Conservation (phyloP, 2,888 invertebrate species). For the Oscheius sp. region DNA sequence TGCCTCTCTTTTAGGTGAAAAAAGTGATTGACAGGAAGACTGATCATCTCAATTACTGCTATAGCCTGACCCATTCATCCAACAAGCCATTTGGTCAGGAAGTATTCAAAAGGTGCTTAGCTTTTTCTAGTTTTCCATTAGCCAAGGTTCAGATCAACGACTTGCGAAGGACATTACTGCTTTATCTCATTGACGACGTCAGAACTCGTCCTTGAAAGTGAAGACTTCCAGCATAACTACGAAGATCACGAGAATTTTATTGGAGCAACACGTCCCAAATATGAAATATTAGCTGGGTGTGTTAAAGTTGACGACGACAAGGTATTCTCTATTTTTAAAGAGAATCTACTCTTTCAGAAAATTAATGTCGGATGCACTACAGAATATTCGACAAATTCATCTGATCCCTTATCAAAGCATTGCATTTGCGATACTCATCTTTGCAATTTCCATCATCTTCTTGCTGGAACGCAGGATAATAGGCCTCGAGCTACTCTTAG, state of each 20-base stretch:
- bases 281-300: conserved; percentile 67
- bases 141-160: conserved; percentile 57
- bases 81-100: conserved; percentile 62
- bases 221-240: conserved; percentile 57
- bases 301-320: conserved; percentile 66
- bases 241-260: conserved; percentile 60
- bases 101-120: conserved; percentile 65
- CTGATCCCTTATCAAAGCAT: conserved; percentile 59
- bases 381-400: conserved; percentile 59
- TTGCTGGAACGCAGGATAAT: conserved; percentile 49
- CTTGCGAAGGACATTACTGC: conserved; percentile 69
- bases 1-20: conserved; percentile 43
- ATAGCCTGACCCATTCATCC: conserved; percentile 60
- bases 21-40: conserved; percentile 59
- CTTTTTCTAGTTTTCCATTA: background rate
- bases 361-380: conserved; percentile 63
- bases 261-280: conserved; percentile 56
- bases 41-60: conserved; percentile 66
- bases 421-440: conserved; percentile 68
- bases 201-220: conserved; percentile 64
- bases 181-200: conserved; percentile 66
- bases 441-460: conserved; percentile 65
- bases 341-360: conserved; percentile 52
- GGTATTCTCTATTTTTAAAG: conserved; percentile 34
- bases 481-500: conserved; percentile 38